Conservation (phyloP, 1,140 invertebrate genomes). For the Caenorhabditis brenneri region DNA sequence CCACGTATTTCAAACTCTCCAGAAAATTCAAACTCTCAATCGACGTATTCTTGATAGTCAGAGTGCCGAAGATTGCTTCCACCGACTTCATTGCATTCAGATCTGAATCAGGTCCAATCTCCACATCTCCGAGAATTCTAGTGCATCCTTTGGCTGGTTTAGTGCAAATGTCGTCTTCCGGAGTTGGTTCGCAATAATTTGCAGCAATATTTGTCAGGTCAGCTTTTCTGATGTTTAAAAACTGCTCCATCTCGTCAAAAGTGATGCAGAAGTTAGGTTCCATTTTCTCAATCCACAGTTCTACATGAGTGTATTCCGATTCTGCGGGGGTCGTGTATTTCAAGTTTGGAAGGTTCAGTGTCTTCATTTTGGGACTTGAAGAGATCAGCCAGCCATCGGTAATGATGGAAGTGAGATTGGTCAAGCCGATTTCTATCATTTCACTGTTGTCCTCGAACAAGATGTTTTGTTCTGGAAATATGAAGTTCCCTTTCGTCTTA, state of each 20-base stretch:
- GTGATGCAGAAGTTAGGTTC: not conserved
- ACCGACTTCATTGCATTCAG: not conserved
- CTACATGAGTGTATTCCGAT: not conserved
- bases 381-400: not conserved
- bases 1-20: not conserved
- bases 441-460: not conserved
- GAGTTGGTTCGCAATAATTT: not conserved
- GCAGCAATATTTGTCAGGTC: not conserved
- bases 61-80: not conserved
- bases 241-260: not conserved
- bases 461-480: too few relatives aligned
- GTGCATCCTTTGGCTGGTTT: not conserved
- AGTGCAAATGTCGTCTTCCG: not conserved
- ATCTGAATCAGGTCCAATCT: not conserved
- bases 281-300: not conserved
- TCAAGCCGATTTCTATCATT: not conserved
- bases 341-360: not conserved
- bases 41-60: not conserved
- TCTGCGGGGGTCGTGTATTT: too few relatives aligned
- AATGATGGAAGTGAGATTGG: not conserved
- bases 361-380: not conserved
- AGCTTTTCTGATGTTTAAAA: not conserved
- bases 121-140: not conserved
- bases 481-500: too few relatives aligned
- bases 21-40: not conserved